These are phyloP conservation scores for Panzeria rudis DNA, from an alignment of 2,888 invertebrate species.

Conservation along the genomic window DNA sequence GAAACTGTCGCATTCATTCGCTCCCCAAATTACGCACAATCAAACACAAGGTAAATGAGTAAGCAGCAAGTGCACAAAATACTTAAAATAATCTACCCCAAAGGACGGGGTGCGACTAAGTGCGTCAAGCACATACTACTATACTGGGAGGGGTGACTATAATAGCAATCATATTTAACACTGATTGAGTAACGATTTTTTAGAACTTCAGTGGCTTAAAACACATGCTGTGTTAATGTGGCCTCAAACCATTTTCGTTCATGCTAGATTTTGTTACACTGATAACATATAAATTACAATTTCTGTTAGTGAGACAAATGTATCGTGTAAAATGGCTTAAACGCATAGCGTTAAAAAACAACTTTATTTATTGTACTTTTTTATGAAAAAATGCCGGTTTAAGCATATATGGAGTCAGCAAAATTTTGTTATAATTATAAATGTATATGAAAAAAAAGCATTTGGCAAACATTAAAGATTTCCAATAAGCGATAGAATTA, in stretches of 20 bases:
- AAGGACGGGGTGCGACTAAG: not conserved
- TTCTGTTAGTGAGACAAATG: slow-evolving; percentile 28
- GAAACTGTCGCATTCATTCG: not conserved
- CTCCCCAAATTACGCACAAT: slow-evolving; percentile 2
- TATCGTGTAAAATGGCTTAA: slow-evolving; percentile 28
- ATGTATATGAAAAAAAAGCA: not conserved
- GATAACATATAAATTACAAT: slow-evolving; percentile 71
- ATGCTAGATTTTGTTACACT: slow-evolving; percentile 61
- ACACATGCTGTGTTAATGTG: slow-evolving; percentile 74
- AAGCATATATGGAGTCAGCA: slow-evolving; percentile 39
- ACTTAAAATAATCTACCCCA: slow-evolving; percentile 26
- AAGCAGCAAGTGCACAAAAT: slow-evolving; percentile 54
- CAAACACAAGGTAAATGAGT: slow-evolving; percentile 28
- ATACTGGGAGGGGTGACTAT: slow-evolving; percentile 12
- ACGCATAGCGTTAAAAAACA: slow-evolving; percentile 40
- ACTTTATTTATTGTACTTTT: slow-evolving; percentile 50
- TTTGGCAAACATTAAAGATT: slow-evolving; percentile 61
- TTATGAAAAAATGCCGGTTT: slow-evolving; percentile 29
- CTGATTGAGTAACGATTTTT: slow-evolving; percentile 59
- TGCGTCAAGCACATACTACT: not conserved
- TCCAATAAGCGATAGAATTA: slow-evolving; percentile 67
- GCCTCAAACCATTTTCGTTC: slow-evolving; percentile 49
- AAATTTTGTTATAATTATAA: slow-evolving; percentile 28
- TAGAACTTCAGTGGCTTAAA: slow-evolving; percentile 61
- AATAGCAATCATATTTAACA: slow-evolving; percentile 62